phyloP scores from a whole-genome alignment of 2,888 invertebrate species.

The Gisinianus flammeolus region DNA sequence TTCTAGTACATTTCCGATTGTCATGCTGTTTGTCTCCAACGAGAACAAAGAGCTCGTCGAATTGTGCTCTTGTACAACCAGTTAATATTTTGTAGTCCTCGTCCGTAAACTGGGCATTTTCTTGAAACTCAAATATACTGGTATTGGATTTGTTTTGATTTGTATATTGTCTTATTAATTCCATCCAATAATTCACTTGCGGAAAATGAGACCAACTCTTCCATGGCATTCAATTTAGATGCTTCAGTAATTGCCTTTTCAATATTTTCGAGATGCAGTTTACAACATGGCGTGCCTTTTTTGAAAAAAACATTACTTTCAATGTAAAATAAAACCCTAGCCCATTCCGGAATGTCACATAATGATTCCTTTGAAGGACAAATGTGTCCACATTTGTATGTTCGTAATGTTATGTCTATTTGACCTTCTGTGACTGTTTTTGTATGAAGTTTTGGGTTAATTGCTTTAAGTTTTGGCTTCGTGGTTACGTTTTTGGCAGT shows the following conservation, averaged over 20 bases:
- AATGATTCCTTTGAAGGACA: too few species aligned
- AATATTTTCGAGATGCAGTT: neutral
- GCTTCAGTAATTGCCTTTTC: neutral
- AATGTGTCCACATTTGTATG: too few species aligned
- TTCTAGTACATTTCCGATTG: neutral
- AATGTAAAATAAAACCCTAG: neutral
- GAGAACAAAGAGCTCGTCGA: neutral
- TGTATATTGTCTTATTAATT: neutral
- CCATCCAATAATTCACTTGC: neutral
- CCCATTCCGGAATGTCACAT: neutral
- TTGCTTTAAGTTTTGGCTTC: too few species aligned
- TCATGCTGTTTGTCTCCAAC: neutral
- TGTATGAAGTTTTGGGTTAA: too few species aligned
- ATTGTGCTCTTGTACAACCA: neutral
- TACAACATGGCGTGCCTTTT: neutral
- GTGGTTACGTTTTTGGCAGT: too few species aligned
- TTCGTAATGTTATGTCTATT: too few species aligned
- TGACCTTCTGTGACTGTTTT: too few species aligned
- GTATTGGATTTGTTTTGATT: neutral
- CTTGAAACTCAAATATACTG: too few species aligned
- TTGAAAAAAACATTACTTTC: neutral
- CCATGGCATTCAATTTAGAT: neutral
- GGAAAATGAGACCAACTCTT: neutral
- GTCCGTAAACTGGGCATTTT: neutral
- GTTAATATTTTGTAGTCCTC: neutral